Conservation (phyloP, 92 coral and sea anemone genomes). For the Heliopora coerulea region DNA sequence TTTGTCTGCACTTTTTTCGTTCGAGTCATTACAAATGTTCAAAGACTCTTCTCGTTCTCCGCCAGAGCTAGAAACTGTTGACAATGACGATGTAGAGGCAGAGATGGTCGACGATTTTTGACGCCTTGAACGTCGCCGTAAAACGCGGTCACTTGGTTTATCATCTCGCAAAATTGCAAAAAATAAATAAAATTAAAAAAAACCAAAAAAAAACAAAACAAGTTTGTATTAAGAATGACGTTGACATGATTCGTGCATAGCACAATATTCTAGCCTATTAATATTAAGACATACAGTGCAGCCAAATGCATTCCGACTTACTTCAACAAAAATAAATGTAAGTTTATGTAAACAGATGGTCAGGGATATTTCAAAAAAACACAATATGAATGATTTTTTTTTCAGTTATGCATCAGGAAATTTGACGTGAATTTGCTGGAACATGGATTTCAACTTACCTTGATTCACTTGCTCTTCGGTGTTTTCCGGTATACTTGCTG, state of each 20-base stretch:
- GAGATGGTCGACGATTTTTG: slow-evolving; percentile 4
- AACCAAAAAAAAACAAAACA: background rate
- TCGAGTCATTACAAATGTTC: background rate
- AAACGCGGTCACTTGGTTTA: slow-evolving; percentile 36
- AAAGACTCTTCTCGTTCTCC: background rate
- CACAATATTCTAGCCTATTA: no score
- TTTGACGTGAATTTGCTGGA: no score
- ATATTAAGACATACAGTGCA: no score
- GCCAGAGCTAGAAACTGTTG: background rate
- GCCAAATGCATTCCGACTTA: no score
- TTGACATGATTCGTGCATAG: no score
- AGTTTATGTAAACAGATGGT: no score
- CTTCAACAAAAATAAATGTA: no score
- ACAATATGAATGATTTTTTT: no score
- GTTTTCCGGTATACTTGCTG: slow-evolving; percentile 5
- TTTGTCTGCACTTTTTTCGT: background rate
- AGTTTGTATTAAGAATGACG: no score
- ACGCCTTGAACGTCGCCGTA: slow-evolving; percentile 41
- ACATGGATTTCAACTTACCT: background rate
- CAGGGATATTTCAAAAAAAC: no score
- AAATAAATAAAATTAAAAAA: background rate
- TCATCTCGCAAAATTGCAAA: slow-evolving; percentile 6
- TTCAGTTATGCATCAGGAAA: no score
- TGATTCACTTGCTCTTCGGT: slow-evolving; percentile 2
- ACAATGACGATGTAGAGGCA: background rate